These are phyloP conservation scores for Morone chrysops DNA, from an alignment of 2,113 vertebrate genomes.

Conservation along the genomic window DNA sequence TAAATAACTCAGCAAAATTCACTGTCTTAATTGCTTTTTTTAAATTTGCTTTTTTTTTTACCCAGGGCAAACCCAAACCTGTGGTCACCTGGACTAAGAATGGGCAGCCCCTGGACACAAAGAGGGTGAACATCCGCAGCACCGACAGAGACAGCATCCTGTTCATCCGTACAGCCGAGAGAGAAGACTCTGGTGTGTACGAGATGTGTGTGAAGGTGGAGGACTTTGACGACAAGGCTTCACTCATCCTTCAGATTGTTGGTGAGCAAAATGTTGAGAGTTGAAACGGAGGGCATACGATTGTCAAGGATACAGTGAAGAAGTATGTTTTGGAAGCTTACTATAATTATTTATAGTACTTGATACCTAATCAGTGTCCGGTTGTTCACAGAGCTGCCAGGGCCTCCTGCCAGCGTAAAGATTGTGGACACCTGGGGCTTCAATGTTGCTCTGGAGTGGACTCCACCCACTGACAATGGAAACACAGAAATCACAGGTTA, in stretches of 20 bases:
- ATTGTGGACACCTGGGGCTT: constrained; percentile 95
- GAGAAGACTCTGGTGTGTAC: constrained; percentile 91
- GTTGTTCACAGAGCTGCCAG: constrained; percentile 88
- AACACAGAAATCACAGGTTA: constrained; percentile 96
- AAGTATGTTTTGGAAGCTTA: not conserved
- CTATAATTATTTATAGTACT: not conserved
- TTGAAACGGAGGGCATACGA: not conserved
- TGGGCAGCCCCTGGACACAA: constrained; percentile 86
- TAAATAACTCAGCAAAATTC: no score
- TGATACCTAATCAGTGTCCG: not conserved
- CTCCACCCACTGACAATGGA: constrained; percentile 87
- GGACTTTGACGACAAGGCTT: constrained; percentile 88
- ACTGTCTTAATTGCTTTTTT: not conserved
- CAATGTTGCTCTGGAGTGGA: constrained; percentile 95
- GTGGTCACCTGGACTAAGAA: constrained; percentile 90
- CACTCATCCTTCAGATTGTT: constrained; percentile 89
- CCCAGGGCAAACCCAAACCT: constrained; percentile 92
- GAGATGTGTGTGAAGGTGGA: constrained; percentile 89
- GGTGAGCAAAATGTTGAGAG: constrained; percentile 80
- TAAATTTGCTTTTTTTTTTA: no score
- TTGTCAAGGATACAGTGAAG: not conserved
- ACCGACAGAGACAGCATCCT: constrained; percentile 91
- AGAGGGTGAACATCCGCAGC: constrained; percentile 86
- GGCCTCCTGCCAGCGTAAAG: constrained; percentile 88
- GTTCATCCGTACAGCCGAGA: constrained; percentile 90